Evolutionary conservation across 2,888 invertebrate species (phyloP).

Genomic region (Phorcus lineatus): DNA sequence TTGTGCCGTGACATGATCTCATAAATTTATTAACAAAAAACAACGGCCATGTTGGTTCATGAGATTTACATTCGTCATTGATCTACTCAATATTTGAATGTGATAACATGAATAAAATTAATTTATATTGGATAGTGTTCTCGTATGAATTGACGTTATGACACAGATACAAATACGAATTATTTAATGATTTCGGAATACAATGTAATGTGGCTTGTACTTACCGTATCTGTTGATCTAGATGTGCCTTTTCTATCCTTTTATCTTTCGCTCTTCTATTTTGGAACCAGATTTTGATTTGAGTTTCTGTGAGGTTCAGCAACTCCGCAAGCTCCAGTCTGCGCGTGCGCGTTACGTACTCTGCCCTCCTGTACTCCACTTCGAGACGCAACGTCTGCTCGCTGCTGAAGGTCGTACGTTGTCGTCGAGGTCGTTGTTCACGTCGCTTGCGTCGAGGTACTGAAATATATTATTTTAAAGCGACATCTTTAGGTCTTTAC

Average conservation of each 20-base stretch:
- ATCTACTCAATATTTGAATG: no score
- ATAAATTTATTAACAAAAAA: no score
- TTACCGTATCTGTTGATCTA: slow-evolving; percentile 95
- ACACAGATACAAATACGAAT: no score
- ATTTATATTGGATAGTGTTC: no score
- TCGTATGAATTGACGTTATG: no score
- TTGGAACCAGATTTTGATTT: slow-evolving; percentile 95
- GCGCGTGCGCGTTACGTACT: slow-evolving; percentile 92
- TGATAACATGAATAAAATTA: no score
- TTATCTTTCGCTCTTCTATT: slow-evolving; percentile 97
- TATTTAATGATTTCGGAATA: not conserved
- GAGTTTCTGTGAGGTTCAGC: slow-evolving; percentile 83
- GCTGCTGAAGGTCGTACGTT: slow-evolving; percentile 94
- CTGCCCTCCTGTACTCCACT: slow-evolving; percentile 91
- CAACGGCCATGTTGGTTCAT: no score
- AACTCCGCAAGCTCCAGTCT: slow-evolving; percentile 86
- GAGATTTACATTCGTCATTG: no score
- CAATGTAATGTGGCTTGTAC: not conserved
- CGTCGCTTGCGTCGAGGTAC: slow-evolving; percentile 90
- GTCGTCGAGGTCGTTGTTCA: slow-evolving; percentile 88
- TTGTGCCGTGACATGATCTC: no score
- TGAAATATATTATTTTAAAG: slow-evolving; percentile 73
- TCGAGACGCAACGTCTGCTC: slow-evolving; percentile 94
- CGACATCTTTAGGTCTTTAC: no score
- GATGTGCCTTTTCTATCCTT: slow-evolving; percentile 94